Conservation (phyloP, 2,797 vertebrate species). For the Echiichthys vipera region DNA sequence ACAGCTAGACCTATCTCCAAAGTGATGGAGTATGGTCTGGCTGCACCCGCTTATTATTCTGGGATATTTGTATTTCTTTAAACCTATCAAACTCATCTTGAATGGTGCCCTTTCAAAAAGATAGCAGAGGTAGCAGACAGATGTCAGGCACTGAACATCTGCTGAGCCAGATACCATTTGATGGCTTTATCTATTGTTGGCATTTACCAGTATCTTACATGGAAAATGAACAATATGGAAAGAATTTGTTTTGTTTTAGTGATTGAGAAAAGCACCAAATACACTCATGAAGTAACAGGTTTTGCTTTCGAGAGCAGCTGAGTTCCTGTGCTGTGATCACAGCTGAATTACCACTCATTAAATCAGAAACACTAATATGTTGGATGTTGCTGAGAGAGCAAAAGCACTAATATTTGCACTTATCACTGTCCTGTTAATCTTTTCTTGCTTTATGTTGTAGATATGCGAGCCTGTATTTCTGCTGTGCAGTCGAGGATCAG, state of each 20-base stretch:
- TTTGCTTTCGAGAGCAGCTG: background rate
- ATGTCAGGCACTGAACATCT: no score
- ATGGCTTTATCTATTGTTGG: background rate
- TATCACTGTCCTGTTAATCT: background rate
- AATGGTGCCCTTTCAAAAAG: no score
- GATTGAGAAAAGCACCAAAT: background rate
- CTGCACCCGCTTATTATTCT: no score
- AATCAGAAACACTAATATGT: background rate
- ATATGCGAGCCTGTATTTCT: conserved; percentile 99
- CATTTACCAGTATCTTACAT: background rate
- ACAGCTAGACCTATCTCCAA: no score
- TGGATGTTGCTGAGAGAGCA: background rate
- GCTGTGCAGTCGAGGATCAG: conserved; percentile 98
- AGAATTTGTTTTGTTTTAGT: background rate
- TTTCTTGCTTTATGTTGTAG: conserved; percentile 70
- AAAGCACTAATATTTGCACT: background rate
- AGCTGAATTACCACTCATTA: background rate
- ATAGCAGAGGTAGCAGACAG: no score
- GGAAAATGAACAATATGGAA: background rate
- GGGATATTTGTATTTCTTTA: no score
- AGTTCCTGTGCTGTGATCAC: background rate
- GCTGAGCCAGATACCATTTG: no score
- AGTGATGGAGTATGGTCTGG: no score
- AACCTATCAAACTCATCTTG: no score
- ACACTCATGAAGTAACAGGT: background rate